These are phyloP conservation scores for Ferrisia virgata DNA, from an alignment of 2,888 invertebrate species.

Conservation along the genomic window DNA sequence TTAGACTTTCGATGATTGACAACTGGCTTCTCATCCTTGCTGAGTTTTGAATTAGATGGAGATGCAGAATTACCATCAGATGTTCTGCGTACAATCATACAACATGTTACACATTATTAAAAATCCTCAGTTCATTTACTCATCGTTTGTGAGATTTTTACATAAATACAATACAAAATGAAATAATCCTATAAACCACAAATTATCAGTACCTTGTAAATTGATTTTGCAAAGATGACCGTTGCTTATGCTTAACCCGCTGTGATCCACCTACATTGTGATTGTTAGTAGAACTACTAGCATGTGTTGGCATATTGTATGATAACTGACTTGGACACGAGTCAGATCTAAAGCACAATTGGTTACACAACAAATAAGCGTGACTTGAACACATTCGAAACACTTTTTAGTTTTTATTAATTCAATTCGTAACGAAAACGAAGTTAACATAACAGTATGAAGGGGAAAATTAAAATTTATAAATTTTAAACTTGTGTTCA, in stretches of 20 bases:
- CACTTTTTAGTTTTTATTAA: not conserved
- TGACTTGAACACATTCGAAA: not conserved
- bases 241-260: slow-evolving; percentile 64
- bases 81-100: not conserved
- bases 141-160: not conserved
- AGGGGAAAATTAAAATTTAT: not conserved
- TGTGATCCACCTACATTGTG: slow-evolving; percentile 47
- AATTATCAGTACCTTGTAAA: slow-evolving; percentile 47
- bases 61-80: not conserved
- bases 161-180: not conserved
- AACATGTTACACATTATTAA: not conserved
- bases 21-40: slow-evolving; percentile 20
- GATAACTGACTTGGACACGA: slow-evolving; percentile 88
- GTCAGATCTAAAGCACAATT: slow-evolving; percentile 66
- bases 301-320: slow-evolving; percentile 52
- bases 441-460: not conserved
- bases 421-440: not conserved
- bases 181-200: not conserved
- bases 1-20: slow-evolving; percentile 72
- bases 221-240: slow-evolving; percentile 53
- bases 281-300: slow-evolving; percentile 40
- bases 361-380: slow-evolving; percentile 39
- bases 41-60: slow-evolving; percentile 5
- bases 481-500: not conserved
- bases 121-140: not conserved